A percentile compares a stretch with the other conserved stretches of the same genome.
These are phyloP conservation scores for Chroicocephalus ridibundus DNA, from an alignment of 2,113 vertebrate genomes.

Conservation along the genomic window DNA sequence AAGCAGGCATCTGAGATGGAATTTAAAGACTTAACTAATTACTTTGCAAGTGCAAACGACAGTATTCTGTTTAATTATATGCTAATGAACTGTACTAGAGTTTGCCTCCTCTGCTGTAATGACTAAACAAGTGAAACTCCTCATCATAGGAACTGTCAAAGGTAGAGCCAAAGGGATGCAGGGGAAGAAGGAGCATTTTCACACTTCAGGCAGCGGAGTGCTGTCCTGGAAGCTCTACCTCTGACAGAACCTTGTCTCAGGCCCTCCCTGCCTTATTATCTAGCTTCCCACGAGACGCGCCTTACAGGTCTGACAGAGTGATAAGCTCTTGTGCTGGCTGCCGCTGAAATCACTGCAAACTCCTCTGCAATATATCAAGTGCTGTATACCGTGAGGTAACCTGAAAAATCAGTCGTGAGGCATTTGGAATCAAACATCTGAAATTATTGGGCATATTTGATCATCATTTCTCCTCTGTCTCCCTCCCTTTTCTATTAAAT, in stretches of 20 bases:
- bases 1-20: neutral
- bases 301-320: neutral
- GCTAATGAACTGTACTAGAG: neutral
- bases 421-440: neutral
- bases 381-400: neutral
- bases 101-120: neutral
- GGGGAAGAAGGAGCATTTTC: neutral
- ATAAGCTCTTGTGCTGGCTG: neutral
- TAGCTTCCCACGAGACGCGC: rapidly evolving
- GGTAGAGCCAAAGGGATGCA: neutral
- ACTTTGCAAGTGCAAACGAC: neutral
- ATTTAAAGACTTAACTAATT: neutral
- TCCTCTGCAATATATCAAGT: neutral
- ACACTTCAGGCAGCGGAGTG: neutral
- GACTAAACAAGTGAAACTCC: neutral
- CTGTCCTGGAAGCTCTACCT: neutral
- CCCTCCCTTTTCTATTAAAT: neutral
- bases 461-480: neutral
- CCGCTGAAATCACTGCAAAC: neutral
- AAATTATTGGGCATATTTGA: neutral
- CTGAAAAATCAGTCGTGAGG: neutral
- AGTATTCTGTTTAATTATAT: neutral
- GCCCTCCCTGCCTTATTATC: neutral
- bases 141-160: neutral
- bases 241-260: neutral